Conservation (phyloP, 2,888 invertebrate genomes). For the Lycocerus yunnanus region DNA sequence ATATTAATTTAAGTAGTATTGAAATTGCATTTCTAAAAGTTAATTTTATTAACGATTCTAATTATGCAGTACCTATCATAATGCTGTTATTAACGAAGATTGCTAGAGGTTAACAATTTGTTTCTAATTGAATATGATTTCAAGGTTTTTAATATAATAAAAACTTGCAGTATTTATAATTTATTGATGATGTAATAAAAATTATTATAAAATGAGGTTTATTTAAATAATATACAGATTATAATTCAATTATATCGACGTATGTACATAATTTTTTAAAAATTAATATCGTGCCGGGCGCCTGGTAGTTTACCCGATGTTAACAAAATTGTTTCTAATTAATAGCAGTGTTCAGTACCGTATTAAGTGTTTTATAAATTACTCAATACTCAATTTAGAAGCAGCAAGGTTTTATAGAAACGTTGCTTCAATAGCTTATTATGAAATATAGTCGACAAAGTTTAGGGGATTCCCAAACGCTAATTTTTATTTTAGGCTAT, state of each 20-base stretch:
- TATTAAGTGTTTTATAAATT: too few species aligned
- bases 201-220: background rate
- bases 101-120: background rate
- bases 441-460: too few species aligned
- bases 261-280: too few species aligned
- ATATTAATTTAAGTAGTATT: background rate
- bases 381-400: too few species aligned
- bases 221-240: background rate
- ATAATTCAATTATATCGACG: background rate
- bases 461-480: too few species aligned
- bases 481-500: too few species aligned
- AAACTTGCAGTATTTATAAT: background rate
- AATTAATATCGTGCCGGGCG: too few species aligned
- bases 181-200: background rate
- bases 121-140: background rate
- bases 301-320: too few species aligned
- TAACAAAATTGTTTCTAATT: too few species aligned
- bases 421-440: too few species aligned
- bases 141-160: background rate
- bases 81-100: background rate
- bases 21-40: background rate
- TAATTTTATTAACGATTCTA: background rate
- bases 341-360: too few species aligned
- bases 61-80: background rate
- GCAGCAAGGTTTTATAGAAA: too few species aligned